Base-by-base conservation (phyloP, 2,113 vertebrate genomes). In the Salvelinus sp. region DNA sequence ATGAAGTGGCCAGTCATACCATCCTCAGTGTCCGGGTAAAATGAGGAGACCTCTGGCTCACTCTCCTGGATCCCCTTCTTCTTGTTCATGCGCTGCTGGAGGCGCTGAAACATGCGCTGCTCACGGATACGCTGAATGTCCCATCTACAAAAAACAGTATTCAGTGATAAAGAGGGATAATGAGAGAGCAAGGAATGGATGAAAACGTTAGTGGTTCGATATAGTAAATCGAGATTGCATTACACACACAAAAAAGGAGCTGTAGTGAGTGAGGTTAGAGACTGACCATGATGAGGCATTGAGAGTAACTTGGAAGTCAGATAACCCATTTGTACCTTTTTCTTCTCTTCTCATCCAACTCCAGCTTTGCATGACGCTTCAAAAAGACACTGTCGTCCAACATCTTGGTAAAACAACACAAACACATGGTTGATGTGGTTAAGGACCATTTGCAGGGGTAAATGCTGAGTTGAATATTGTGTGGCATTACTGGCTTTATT, bases 81-180 rank as follows among this genome's bases (percentile, higher is more conserved):
- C 92, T 96, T 96, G 93, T 98, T 98, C 96, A 97, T 97, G 85
- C 98, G 96, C 91, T 98, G 96, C 92, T 98, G 98, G 82, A 99
- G 84, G 85, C 97, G 94, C 90, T 99, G 97, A 47, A 98, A 94
- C 91, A 98, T 97, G 84, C 98, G 94, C 93, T 99, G 98, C 90
- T 99, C 98, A 90, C 98, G 94, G 92, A 99, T 98, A 88, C 98
- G 94, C 93, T 99, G 98, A 80, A 99, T 99, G 91, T 99, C 98
- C 98, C 98, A 99, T 77, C 98, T 99, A 85, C 23, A 66, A 25
- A 38, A 2, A 0, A 12, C 0, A 57, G 4, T 20, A 62, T 7
- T 16, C 20, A 62, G 58, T 9, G 58, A 62, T n/a, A 22, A 44
- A 9, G 38, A 60, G 58, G 6, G 20, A 50, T 16, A 2, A 50